Evolutionary conservation across 2,113 vertebrate genomes (phyloP).

Genomic region (Apaloderma vittatum): DNA sequence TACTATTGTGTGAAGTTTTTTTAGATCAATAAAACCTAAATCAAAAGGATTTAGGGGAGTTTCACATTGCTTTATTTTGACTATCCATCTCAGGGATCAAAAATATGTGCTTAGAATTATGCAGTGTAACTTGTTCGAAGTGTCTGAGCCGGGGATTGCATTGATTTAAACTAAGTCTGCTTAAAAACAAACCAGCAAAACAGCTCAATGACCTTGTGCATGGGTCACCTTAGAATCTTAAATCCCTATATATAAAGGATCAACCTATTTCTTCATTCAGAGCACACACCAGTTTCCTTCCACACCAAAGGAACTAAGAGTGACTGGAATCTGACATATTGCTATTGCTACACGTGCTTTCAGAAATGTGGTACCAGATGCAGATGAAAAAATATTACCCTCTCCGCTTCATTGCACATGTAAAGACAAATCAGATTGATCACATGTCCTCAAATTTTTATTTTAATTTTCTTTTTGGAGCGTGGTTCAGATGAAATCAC

Average conservation of each 20-base stretch:
- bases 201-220: neutral
- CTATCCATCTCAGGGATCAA: neutral
- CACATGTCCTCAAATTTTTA: neutral
- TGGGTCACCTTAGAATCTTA: neutral
- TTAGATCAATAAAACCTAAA: neutral
- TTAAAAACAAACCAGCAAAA: neutral
- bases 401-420: neutral
- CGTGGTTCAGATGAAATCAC: neutral
- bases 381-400: neutral
- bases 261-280: neutral
- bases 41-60: neutral
- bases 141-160: neutral
- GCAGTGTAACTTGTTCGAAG: neutral
- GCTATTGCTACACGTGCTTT: neutral
- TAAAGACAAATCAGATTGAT: neutral
- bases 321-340: neutral
- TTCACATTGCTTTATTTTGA: neutral
- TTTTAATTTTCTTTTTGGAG: conserved; percentile 11
- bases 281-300: neutral
- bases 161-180: neutral
- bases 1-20: neutral
- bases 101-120: neutral
- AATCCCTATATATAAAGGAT: neutral
- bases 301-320: neutral
- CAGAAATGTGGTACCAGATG: neutral